Percentiles rank a stretch among this genome's conserved stretches.
Evolutionary conservation across 2,797 vertebrate genomes (phyloP).

Genomic region (Sebastes elongatus): DNA sequence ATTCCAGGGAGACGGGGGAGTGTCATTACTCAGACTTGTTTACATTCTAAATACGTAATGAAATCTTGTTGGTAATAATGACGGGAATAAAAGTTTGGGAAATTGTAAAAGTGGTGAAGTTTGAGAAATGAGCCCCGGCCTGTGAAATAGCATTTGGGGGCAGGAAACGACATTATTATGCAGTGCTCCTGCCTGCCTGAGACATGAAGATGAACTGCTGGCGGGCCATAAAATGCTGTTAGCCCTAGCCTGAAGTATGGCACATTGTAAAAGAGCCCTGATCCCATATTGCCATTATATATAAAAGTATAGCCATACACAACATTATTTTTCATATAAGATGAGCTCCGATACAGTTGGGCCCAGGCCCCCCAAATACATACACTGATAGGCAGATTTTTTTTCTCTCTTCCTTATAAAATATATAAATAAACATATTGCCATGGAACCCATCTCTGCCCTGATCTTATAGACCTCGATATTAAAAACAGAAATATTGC

Average conservation of each 20-base stretch:
- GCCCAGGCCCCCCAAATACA: conserved; percentile 66
- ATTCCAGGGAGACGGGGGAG: conserved; percentile 71
- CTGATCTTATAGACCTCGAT: conserved; percentile 89
- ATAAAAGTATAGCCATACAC: conserved; percentile 89
- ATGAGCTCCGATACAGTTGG: conserved; percentile 71
- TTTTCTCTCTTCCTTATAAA: conserved; percentile 67
- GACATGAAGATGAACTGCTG: conserved; percentile 99
- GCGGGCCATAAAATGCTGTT: conserved; percentile 98
- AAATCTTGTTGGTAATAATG: conserved; percentile 99
- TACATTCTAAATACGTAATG: conserved; percentile 99
- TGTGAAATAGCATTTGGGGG: conserved; percentile 99
- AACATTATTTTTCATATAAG: conserved; percentile 88
- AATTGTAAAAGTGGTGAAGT: conserved; percentile 99
- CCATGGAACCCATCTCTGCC: conserved; percentile 85
- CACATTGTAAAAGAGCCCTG: conserved; percentile 97
- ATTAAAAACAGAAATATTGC: conserved; percentile 90
- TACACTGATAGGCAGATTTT: conserved; percentile 79
- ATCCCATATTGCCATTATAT: conserved; percentile 96
- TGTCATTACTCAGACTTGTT: conserved; percentile 99
- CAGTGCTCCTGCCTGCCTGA: conserved; percentile 95
- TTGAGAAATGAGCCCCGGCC: conserved; percentile 99
- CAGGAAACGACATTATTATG: conserved; percentile 99
- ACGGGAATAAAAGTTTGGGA: conserved; percentile 99
- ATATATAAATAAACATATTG: conserved; percentile 90
- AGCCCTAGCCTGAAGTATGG: conserved; percentile 98